A percentile compares a stretch with the other conserved stretches of the same genome.
phyloP scores from a whole-genome alignment of 2,888 invertebrate genomes.

The Adineta ricciae region DNA sequence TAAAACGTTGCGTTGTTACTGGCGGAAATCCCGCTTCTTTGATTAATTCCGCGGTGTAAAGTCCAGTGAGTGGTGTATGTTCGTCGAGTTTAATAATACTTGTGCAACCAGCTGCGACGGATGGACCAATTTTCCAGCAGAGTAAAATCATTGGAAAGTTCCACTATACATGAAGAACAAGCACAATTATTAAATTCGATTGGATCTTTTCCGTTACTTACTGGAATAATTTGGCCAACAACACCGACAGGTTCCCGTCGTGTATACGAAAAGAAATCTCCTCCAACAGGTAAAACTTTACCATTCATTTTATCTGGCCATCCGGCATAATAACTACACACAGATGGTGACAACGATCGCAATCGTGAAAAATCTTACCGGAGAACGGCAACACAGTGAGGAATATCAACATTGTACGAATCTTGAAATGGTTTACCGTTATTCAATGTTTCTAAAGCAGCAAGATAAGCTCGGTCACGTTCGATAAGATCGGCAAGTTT shows the following conservation, averaged over 20 bases:
- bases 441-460: slow-evolving; percentile 78
- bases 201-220: background rate
- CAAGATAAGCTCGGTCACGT: slow-evolving; percentile 66
- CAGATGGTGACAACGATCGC: too few relatives aligned
- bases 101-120: slow-evolving; percentile 35
- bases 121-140: slow-evolving; percentile 37
- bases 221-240: slow-evolving; percentile 79
- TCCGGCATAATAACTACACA: slow-evolving; percentile 71
- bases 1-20: background rate
- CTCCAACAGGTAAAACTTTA: slow-evolving; percentile 59
- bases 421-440: slow-evolving; percentile 70
- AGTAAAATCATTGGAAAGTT: slow-evolving; percentile 38
- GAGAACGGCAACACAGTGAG: background rate
- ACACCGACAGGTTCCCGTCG: slow-evolving; percentile 75
- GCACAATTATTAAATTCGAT: background rate
- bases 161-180: slow-evolving; percentile 38
- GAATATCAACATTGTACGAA: slow-evolving; percentile 11
- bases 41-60: slow-evolving; percentile 34
- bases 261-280: slow-evolving; percentile 44
- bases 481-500: slow-evolving; percentile 73
- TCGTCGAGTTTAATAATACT: slow-evolving; percentile 36
- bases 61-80: slow-evolving; percentile 36
- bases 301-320: slow-evolving; percentile 79
- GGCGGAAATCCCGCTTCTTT: slow-evolving; percentile 35
- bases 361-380: slow-evolving; percentile 17